Conservation (phyloP, 2,888 invertebrate genomes). For the Hyppa rectilinea region DNA sequence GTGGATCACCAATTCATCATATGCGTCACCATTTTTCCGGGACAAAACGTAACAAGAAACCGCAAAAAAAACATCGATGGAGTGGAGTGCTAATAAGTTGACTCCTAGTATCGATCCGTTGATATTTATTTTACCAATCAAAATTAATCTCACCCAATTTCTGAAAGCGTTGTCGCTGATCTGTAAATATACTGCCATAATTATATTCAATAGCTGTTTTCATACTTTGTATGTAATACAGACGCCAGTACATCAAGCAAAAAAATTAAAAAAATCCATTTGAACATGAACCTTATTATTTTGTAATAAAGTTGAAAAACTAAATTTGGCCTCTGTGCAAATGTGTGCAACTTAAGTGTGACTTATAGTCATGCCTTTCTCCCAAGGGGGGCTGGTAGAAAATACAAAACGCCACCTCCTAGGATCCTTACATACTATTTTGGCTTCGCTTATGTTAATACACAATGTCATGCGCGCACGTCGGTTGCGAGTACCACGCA, state of each 20-base stretch:
- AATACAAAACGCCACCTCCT: neutral
- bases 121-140: slow-evolving; percentile 6
- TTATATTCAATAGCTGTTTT: neutral
- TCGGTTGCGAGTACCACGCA: neutral
- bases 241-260: too few relatives aligned
- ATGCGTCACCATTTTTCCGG: slow-evolving; percentile 34
- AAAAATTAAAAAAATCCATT: too few relatives aligned
- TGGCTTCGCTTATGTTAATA: too few relatives aligned
- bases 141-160: slow-evolving; percentile 1
- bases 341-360: too few relatives aligned
- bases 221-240: neutral
- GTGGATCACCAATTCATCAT: neutral
- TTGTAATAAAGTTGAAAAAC: too few relatives aligned
- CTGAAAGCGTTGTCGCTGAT: neutral
- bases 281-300: too few relatives aligned
- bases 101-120: neutral
- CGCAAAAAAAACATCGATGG: slow-evolving; percentile 27
- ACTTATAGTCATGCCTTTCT: neutral
- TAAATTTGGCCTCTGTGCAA: too few relatives aligned
- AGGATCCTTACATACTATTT: too few relatives aligned
- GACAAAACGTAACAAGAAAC: slow-evolving; percentile 8
- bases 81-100: slow-evolving; percentile 15
- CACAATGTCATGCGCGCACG: too few relatives aligned
- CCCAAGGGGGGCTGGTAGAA: neutral
- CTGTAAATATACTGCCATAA: neutral